Percentiles rank a stretch among this genome's conserved stretches.
Evolutionary conservation across 2,113 vertebrate genomes (phyloP).

Genomic region (Chascanopsetta lugubris): DNA sequence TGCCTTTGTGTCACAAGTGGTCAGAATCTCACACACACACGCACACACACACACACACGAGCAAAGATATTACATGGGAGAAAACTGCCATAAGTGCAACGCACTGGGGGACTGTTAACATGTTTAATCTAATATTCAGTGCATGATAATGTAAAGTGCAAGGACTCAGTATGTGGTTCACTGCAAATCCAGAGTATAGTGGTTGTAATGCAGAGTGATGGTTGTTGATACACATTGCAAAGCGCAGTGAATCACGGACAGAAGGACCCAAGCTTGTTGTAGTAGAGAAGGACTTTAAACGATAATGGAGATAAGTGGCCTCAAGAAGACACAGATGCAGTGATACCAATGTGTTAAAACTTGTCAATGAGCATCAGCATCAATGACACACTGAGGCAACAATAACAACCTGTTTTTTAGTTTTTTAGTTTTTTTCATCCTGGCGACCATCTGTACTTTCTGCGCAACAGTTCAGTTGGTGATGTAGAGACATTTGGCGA

Average conservation of each 20-base stretch:
- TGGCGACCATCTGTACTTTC: too few relatives aligned
- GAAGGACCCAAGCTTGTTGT: neutral
- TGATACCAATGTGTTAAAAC: neutral
- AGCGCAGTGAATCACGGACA: neutral
- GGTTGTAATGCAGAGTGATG: neutral
- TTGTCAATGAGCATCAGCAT: neutral
- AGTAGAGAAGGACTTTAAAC: neutral
- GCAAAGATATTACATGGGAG: neutral
- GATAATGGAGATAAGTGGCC: neutral
- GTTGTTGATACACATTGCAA: neutral
- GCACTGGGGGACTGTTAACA: neutral
- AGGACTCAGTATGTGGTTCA: neutral
- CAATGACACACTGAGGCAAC: neutral
- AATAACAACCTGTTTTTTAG: neutral
- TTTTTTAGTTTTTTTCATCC: neutral
- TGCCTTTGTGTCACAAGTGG: slow-evolving; percentile 16
- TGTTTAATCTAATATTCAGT: slow-evolving; percentile 27
- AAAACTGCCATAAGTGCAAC: slow-evolving; percentile 5
- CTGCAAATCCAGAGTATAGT: neutral
- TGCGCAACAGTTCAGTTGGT: too few relatives aligned
- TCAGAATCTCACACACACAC: slow-evolving; percentile 12
- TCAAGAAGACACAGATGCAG: neutral
- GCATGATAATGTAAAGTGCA: neutral
- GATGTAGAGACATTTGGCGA: too few relatives aligned
- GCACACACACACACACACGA: neutral